phyloP scores from a whole-genome alignment of 2,888 invertebrate genomes.

The Lamellibrachia columna region DNA sequence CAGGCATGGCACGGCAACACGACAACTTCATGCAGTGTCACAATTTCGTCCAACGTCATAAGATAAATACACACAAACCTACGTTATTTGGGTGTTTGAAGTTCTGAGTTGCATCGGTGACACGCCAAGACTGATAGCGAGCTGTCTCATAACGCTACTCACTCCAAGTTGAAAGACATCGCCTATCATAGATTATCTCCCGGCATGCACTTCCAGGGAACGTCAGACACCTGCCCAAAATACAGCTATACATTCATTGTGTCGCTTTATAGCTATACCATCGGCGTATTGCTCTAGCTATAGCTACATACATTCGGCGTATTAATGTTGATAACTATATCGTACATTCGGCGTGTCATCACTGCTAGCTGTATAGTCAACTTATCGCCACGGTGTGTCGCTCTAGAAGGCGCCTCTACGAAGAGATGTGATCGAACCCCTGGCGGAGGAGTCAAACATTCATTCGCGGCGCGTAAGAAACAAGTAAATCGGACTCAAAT shows the following conservation, averaged over 20 bases:
- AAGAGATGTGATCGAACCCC: not conserved
- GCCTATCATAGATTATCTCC: not conserved
- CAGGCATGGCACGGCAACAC: not conserved
- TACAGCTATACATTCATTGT: not conserved
- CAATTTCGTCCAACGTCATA: not conserved
- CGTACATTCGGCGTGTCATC: not conserved
- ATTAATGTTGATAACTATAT: not conserved
- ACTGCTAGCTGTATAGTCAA: not conserved
- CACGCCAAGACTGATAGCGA: not conserved
- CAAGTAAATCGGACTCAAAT: too few relatives aligned
- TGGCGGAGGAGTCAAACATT: not conserved
- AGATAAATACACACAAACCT: not conserved
- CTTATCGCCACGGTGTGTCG: not conserved
- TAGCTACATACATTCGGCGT: not conserved
- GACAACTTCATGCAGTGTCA: not conserved
- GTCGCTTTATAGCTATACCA: not conserved
- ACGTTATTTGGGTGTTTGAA: not conserved
- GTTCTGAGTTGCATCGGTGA: not conserved
- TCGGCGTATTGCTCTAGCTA: not conserved
- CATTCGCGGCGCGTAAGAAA: too few relatives aligned
- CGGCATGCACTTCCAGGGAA: not conserved
- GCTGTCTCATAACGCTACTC: not conserved
- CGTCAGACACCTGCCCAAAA: not conserved
- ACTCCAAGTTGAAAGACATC: not conserved
- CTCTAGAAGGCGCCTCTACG: not conserved